Evolutionary conservation across 2,888 invertebrate species (phyloP).

Genomic region (Cryptophagus acutangulus): DNA sequence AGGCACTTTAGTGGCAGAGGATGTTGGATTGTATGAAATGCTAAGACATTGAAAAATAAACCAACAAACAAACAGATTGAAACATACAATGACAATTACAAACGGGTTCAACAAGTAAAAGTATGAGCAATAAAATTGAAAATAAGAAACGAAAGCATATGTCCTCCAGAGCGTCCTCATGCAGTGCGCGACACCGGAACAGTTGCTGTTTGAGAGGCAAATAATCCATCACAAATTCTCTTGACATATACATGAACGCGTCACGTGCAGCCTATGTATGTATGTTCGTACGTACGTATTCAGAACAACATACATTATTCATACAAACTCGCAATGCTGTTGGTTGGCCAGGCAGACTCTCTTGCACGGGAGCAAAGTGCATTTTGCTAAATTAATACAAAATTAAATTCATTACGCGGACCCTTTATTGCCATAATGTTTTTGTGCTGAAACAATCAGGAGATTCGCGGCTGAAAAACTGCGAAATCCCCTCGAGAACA

Average conservation of each 20-base stretch:
- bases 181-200: conserved; percentile 11
- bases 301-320: conserved; percentile 18
- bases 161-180: conserved; percentile 2
- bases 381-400: too few relatives aligned
- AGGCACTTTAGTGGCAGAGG: too few relatives aligned
- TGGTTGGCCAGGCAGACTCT: too few relatives aligned
- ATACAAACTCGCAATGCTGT: too few relatives aligned
- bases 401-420: too few relatives aligned
- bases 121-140: conserved; percentile 1
- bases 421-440: too few relatives aligned
- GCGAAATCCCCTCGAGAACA: too few relatives aligned
- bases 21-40: too few relatives aligned
- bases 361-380: too few relatives aligned
- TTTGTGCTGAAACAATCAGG: too few relatives aligned
- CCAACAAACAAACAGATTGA: not conserved
- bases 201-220: conserved; percentile 28
- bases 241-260: conserved; percentile 37
- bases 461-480: too few relatives aligned
- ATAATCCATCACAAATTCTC: conserved; percentile 40
- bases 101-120: conserved; percentile 1
- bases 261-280: conserved; percentile 31
- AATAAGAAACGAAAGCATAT: not conserved
- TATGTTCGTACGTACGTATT: conserved; percentile 10
- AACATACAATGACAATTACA: not conserved
- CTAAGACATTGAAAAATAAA: not conserved